Conservation (phyloP, 2,888 invertebrate species). For the Pollenia angustigena region DNA sequence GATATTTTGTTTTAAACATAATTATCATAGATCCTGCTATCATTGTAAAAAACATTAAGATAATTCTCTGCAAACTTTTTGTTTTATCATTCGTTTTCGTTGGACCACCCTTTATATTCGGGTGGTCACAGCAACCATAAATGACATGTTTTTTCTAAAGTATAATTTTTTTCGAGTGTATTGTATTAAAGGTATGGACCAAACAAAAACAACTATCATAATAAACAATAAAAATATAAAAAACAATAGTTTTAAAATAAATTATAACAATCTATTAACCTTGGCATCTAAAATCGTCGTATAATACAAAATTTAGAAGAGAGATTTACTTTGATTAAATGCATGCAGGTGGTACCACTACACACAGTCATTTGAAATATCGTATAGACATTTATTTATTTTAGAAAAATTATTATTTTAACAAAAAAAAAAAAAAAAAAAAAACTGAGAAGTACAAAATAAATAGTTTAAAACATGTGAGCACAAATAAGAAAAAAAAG, state of each 20-base stretch:
- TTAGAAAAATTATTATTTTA: background rate
- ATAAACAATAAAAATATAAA: background rate
- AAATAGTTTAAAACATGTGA: slow-evolving; percentile 41
- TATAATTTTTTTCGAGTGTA: too few species aligned
- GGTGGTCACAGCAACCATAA: too few species aligned
- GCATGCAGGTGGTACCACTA: slow-evolving; percentile 56
- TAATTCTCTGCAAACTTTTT: too few species aligned
- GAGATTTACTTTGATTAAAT: slow-evolving; percentile 48
- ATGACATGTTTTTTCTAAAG: too few species aligned
- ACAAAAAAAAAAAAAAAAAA: slow-evolving; percentile 5
- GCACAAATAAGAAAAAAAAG: background rate
- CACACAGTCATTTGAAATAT: slow-evolving; percentile 16
- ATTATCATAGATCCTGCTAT: too few species aligned
- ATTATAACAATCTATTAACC: slow-evolving; percentile 58
- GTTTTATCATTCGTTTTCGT: too few species aligned
- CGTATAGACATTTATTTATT: slow-evolving; percentile 33
- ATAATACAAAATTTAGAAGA: slow-evolving; percentile 25
- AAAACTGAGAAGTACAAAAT: slow-evolving; percentile 13
- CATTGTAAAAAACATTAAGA: too few species aligned
- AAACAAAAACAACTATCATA: slow-evolving; percentile 4
- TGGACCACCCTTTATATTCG: too few species aligned
- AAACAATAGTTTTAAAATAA: slow-evolving; percentile 44
- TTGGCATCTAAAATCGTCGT: slow-evolving; percentile 68
- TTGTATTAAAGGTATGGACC: background rate
- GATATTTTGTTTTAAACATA: too few species aligned